Percentiles rank a stretch among this genome's conserved stretches.
phyloP scores from a whole-genome alignment of 1,140 invertebrate species.

The Caenorhabditis inopinata region DNA sequence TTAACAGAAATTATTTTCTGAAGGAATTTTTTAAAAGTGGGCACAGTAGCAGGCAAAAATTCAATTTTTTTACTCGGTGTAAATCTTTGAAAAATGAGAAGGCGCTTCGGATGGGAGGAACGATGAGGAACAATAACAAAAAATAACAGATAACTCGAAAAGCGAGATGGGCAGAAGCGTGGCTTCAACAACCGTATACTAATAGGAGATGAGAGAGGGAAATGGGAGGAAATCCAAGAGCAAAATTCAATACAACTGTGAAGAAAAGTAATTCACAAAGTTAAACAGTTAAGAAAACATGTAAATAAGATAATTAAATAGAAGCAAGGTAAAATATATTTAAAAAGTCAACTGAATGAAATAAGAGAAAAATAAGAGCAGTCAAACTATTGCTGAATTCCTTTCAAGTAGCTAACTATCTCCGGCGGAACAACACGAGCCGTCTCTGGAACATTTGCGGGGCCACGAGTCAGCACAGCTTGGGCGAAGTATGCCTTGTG shows the following conservation, averaged over 20 bases:
- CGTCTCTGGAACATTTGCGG: background rate
- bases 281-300: too few relatives aligned
- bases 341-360: background rate
- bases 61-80: too few relatives aligned
- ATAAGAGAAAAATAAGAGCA: background rate
- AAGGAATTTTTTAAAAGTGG: too few relatives aligned
- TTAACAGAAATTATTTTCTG: too few relatives aligned
- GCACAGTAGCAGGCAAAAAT: too few relatives aligned
- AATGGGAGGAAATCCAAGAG: background rate
- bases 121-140: too few relatives aligned
- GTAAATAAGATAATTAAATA: background rate
- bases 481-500: slow-evolving; percentile 14
- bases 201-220: background rate
- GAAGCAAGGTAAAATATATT: background rate
- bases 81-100: too few relatives aligned
- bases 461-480: background rate
- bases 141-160: too few relatives aligned
- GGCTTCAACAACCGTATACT: slow-evolving; percentile 27
- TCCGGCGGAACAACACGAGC: background rate
- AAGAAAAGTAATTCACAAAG: too few relatives aligned
- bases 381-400: background rate
- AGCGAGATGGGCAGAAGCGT: slow-evolving; percentile 5
- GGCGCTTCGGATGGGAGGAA: too few relatives aligned
- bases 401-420: background rate
- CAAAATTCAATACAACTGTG: too few relatives aligned